A percentile compares a stretch with the other conserved stretches of the same genome.
Conservation (phyloP, 2,797 vertebrate genomes). For the Lagodon rhomboides region DNA sequence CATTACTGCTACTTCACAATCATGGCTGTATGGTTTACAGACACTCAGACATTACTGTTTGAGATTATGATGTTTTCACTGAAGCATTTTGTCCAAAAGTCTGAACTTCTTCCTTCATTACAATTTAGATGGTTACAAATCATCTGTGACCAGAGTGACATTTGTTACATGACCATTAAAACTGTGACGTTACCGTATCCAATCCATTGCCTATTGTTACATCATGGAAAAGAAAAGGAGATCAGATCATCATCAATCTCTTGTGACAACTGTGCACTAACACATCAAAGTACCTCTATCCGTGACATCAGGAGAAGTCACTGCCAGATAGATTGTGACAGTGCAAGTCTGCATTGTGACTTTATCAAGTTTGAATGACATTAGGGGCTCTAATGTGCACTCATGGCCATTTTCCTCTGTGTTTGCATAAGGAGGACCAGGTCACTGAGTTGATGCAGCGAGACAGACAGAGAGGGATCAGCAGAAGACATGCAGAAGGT, state of each 20-base stretch:
- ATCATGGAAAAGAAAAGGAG: neutral
- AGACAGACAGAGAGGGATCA: neutral
- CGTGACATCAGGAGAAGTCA: slow-evolving; percentile 2
- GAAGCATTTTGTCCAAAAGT: slow-evolving; percentile 2
- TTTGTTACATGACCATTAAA: neutral
- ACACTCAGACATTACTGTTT: neutral
- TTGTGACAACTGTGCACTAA: slow-evolving; percentile 27
- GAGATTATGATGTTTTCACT: neutral
- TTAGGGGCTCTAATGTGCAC: slow-evolving; percentile 22
- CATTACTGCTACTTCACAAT: neutral
- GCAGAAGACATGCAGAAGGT: neutral
- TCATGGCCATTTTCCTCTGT: slow-evolving; percentile 30
- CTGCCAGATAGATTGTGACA: slow-evolving; percentile 14
- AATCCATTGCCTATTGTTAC: neutral
- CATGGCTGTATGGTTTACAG: neutral
- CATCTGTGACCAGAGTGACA: neutral
- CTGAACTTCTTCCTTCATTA: slow-evolving; percentile 7
- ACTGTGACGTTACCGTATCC: slow-evolving; percentile 16
- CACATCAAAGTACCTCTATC: slow-evolving; percentile 21
- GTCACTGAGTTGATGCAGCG: neutral
- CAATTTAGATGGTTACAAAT: slow-evolving; percentile 1
- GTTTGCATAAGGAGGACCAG: slow-evolving; percentile 8
- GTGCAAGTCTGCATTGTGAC: neutral
- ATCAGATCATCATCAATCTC: slow-evolving; percentile 16
- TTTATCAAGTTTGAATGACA: slow-evolving; percentile 26